A percentile compares a stretch with the other conserved stretches of the same genome.
Conservation (phyloP, 2,888 invertebrate genomes). For the Apotomis turbidana region DNA sequence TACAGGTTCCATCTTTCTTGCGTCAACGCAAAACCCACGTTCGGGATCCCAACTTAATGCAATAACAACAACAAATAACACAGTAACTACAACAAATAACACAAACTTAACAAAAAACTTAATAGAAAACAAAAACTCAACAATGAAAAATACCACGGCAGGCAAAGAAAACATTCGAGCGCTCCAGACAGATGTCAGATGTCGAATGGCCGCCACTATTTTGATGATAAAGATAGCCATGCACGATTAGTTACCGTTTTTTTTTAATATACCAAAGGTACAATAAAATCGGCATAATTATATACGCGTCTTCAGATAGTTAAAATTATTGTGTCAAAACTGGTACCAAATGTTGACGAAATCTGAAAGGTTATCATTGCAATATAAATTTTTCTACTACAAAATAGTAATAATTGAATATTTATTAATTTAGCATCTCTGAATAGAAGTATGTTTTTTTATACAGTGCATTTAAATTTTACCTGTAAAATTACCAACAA, state of each 20-base stretch:
- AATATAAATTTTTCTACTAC: neutral
- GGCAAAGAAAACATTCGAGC: neutral
- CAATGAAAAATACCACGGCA: neutral
- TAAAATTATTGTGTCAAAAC: neutral
- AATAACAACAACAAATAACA: too few species aligned
- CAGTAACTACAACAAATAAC: too few species aligned
- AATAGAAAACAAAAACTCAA: conserved; percentile 4
- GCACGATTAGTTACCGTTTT: neutral
- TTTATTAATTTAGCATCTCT: neutral
- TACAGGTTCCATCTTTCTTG: neutral
- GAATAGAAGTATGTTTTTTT: too few species aligned
- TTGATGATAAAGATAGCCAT: neutral
- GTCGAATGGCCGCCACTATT: conserved; percentile 7
- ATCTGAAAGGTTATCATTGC: neutral
- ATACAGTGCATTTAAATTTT: too few species aligned
- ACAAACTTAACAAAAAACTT: neutral
- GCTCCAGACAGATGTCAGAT: neutral
- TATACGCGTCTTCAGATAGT: neutral
- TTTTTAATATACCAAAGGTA: neutral
- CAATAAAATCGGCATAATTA: neutral
- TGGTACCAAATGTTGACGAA: neutral
- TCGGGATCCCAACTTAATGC: too few species aligned
- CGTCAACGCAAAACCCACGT: neutral
- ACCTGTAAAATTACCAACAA: too few species aligned
- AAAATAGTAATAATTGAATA: conserved; percentile 1